Evolutionary conservation across 2,113 vertebrate species (phyloP), one percentile per base, ranked within the genome.

Genomic region (Gallinago media): DNA sequence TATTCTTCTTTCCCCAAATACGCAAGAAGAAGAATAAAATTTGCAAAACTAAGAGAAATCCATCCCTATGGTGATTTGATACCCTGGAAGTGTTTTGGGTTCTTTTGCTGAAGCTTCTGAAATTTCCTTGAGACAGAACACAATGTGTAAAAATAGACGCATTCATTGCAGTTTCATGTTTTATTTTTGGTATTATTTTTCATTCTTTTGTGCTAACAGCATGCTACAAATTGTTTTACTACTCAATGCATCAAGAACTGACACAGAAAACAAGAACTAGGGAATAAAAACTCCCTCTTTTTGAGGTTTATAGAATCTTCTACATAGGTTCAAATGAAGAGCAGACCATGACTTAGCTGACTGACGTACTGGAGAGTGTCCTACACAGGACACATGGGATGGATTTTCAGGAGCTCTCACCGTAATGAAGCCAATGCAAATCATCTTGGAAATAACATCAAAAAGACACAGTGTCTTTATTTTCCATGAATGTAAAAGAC

Each of bases 121-220:
- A 86, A 87, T 78, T 94, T 95, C 74, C 91, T 92, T 90, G 71
- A 87, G 89, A 93, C 84, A 91, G 94, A 92, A 85, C 42, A 87
- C 75, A 40, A 72, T 77, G 87, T 85, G 78, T 87, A 94, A 97
- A 97, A 97, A 95, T 94, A 96, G 85, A 92, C 3, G 15, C 79
- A 81, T 94, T 96, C 84, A 61, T 50, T 94, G 92, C 86, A 87
- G 87, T 82, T 96, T 89, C 94, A 72, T 94, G 92, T 86, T 91
- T 95, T 97, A 95, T 96, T 96, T 97, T 90, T 86, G 88, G 92
- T 72, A 93, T 95, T 96, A 93, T 95, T 96, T 95, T 94, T 96
- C 77, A 89, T 91, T 95, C 83, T 92, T 97, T 94, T 89, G 91
- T 89, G 73, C 95, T 94, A 96, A 85, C 94, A 91, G 89, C 86